A percentile compares a stretch with the other conserved stretches of the same genome.
Evolutionary conservation across 1,140 invertebrate species (phyloP).

Genomic region (Caligus rogercresseyi): DNA sequence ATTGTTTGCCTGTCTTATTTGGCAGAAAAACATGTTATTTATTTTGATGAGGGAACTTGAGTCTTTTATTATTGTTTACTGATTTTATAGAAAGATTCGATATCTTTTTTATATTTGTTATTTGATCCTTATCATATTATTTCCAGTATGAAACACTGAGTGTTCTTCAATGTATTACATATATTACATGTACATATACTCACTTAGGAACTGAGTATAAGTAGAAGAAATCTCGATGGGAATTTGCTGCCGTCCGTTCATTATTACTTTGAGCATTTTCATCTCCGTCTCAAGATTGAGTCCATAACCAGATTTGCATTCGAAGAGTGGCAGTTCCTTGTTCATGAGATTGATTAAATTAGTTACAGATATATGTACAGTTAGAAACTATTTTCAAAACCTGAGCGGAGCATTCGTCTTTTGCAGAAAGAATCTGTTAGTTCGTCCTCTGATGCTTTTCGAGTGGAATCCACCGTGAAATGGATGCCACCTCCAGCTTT

Average conservation of each 20-base stretch:
- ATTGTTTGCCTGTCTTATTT: too few species aligned
- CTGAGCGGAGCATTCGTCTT: constrained; percentile 34
- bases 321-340: constrained; percentile 40
- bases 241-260: constrained; percentile 27
- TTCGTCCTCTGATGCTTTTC: constrained; percentile 34
- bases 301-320: constrained; percentile 48
- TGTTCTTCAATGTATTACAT: background rate
- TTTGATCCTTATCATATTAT: too few species aligned
- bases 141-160: too few species aligned
- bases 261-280: constrained; percentile 40
- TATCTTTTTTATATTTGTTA: too few species aligned
- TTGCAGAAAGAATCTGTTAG: constrained; percentile 33
- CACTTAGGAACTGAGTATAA: constrained; percentile 45
- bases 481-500: constrained; percentile 43
- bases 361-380: too few species aligned
- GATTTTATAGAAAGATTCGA: too few species aligned
- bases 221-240: constrained; percentile 41
- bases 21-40: too few species aligned
- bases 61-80: too few species aligned
- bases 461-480: constrained; percentile 41
- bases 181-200: too few species aligned
- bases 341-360: too few species aligned
- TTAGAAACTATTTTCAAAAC: too few species aligned
- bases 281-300: constrained; percentile 39
- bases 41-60: too few species aligned